phyloP scores from a whole-genome alignment of 2,113 vertebrate genomes.

The Phylloscopus trochilus region DNA sequence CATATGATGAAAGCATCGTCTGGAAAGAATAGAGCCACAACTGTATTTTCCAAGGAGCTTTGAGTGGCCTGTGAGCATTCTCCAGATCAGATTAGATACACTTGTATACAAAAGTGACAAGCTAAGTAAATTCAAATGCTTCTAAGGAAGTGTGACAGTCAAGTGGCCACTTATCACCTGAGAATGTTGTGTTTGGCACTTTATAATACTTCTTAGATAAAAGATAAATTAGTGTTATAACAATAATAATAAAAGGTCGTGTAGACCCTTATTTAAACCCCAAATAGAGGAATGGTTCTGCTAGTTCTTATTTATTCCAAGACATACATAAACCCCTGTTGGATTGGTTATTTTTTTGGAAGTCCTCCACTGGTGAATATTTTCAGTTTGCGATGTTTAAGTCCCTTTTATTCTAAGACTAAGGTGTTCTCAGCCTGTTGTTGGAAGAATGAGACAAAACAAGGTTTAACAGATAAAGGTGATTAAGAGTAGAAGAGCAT shows the following conservation, averaged over 20 bases:
- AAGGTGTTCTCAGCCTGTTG: background rate
- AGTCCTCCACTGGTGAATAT: background rate
- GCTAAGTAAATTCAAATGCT: background rate
- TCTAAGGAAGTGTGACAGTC: background rate
- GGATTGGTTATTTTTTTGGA: background rate
- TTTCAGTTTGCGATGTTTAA: background rate
- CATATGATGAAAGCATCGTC: background rate
- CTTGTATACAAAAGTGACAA: background rate
- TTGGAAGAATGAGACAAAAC: background rate
- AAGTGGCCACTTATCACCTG: background rate
- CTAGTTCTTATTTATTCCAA: background rate
- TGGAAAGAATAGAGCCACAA: background rate
- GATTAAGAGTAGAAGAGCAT: background rate
- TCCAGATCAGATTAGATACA: background rate
- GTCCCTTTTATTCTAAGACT: background rate
- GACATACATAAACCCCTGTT: background rate
- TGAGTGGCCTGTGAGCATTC: background rate
- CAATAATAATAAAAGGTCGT: background rate
- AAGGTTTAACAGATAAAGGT: background rate
- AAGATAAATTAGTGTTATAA: background rate
- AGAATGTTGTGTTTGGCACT: background rate
- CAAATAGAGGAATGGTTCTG: background rate
- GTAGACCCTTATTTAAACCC: background rate
- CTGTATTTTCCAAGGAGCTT: background rate
- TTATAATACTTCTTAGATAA: background rate